Base-by-base conservation (phyloP, 2,797 vertebrate species). In the Periparus ater region DNA sequence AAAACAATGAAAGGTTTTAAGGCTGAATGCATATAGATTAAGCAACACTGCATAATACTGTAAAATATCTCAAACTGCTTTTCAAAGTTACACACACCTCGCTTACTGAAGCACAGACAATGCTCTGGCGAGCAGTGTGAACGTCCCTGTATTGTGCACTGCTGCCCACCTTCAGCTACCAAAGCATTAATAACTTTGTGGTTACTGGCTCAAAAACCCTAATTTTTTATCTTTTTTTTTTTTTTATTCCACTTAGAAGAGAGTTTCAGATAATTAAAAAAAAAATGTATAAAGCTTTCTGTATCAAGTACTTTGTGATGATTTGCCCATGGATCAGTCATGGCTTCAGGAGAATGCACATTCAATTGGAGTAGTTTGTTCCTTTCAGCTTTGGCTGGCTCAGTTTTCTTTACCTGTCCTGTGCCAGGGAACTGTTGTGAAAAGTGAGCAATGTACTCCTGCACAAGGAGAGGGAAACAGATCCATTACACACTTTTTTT, bases 61-160 rank as follows among this genome's bases (percentile, higher is more conserved):
- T 9, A 72, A 80, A 65, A 72, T 18, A 61, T n/a, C 11, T 68
- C 36, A 77, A 78, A 58, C 11, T 72, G 11, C 4, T 74, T 89
- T 83, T 47, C 34, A 27, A 38, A 83, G 19, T 60, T 89, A 22
- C 9, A 12, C 10, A n/a, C 26, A 11, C 8, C 16, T 13, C 84
- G 25, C 13, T 51, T 32, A 22, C 27, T 65, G 88, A 88, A 83
- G 36, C 63, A 51, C 6, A 48, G 55, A 13, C 29, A 58, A 14
- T 2, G 2, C 3, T 68, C 29, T 71, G 66, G 71, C 0, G 0
- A 63, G 29, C 0, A 0, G 12, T 70, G 10, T 72, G 55, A 78
- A 15, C 4, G 2, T 30, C 30, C 42, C 15, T 18, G 7, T 29
- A 18, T 8, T 47, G 15, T 67, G 53, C 57, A 38, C 47, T 58